Conservation (phyloP, 2,113 vertebrate genomes). For the Variabilichromis moorii region DNA sequence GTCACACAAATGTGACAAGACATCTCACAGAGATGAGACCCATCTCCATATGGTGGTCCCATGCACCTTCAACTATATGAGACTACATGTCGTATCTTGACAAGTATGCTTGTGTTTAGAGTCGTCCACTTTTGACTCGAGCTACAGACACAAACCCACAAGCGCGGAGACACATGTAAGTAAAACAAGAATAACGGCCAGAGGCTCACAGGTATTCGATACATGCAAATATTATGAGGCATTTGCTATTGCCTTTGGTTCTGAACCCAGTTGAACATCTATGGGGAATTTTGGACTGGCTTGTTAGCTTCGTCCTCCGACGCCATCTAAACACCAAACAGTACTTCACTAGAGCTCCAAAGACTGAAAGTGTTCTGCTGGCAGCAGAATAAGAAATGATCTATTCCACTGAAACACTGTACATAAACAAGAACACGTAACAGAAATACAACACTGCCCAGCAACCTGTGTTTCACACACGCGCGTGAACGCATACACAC, state of each 20-base stretch:
- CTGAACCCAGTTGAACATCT: not conserved
- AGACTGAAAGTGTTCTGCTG: not conserved
- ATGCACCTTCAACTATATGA: not conserved
- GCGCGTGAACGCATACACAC: not conserved
- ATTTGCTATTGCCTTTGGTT: not conserved
- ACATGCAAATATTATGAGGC: not conserved
- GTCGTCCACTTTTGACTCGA: not conserved
- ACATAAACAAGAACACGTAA: not conserved
- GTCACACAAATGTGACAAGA: not conserved
- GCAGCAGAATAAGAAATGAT: not conserved
- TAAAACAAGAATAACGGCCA: not conserved
- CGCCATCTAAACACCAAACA: not conserved
- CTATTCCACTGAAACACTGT: not conserved
- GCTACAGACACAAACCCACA: not conserved
- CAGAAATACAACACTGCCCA: not conserved
- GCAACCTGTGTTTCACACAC: not conserved
- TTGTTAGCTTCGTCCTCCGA: not conserved
- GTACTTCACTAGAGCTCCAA: not conserved
- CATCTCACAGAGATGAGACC: not conserved
- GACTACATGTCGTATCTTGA: not conserved
- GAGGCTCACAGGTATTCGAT: not conserved
- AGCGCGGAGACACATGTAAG: not conserved
- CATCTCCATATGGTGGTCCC: not conserved
- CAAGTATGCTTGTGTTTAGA: not conserved
- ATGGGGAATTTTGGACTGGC: not conserved